Evolutionary conservation across 1,140 invertebrate genomes (phyloP), one percentile per base, ranked within the genome.

Genomic region (Drosophila albomicans): DNA sequence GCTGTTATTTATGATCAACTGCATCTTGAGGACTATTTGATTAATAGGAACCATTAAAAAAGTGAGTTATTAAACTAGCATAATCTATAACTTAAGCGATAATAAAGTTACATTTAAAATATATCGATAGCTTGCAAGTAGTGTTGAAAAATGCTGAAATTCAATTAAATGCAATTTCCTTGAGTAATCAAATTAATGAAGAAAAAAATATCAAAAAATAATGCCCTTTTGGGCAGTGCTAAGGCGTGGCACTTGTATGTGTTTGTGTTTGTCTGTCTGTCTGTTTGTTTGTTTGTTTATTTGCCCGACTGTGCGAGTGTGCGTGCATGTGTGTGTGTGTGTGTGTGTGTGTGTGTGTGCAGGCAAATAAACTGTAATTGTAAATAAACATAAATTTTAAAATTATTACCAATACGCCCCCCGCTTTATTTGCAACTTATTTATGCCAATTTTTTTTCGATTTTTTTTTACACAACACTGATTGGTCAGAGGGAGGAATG

Each of bases 371-470:
- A 87, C 81, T 88, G 79, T 88, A 87, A 87, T 87, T 87, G 84
- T 88, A 88, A 88, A 87, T 87, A 87, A 87, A 87, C 80, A 87
- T 80, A 80, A 80, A 88, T 82, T 88, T 82, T 78, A 82, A 88
- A 82, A 88, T 87, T 88, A 87, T 88, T 80, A 65, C 84, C 82
- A 72, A 75, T 75, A 72, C 70, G 51, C 35, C 59, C 76, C 41
- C 63, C 76, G 69, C 73, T 82, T 79, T 88, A 82, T 82, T 87
- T 79, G 77, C 77, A 87, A 87, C 82, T 82, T 87, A 86, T 86
- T 86, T 86, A 81, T 82, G 45, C 74, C 78, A 52, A 20, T 62
- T 63, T 78, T 78, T 63, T 64, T 59, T 25, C 20, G 20, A 25
- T 25, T 38, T 43, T 3, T 3, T 6, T 10, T 7, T 38, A 10